These are phyloP conservation scores for Asobara japonica DNA, from an alignment of 1,140 invertebrate genomes.

Conservation along the genomic window DNA sequence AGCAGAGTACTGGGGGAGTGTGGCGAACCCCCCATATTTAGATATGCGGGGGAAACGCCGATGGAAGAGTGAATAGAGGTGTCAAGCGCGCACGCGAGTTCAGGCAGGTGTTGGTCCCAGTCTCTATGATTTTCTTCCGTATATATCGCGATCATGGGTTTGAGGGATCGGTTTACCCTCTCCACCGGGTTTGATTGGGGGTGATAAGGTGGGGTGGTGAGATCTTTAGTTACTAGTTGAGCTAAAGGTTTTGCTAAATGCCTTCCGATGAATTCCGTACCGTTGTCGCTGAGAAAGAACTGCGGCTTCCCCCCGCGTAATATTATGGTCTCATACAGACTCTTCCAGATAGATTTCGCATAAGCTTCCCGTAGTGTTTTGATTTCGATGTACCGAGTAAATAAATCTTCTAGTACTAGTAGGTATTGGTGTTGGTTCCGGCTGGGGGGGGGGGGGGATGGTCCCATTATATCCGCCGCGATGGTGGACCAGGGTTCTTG, in stretches of 20 bases:
- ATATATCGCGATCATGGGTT: background rate
- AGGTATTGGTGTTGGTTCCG: constrained; percentile 51
- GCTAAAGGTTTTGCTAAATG: background rate
- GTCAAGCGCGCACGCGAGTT: background rate
- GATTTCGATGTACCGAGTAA: constrained; percentile 51
- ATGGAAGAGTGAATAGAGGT: background rate
- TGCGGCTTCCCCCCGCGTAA: constrained; percentile 46
- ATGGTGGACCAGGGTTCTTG: constrained; percentile 53
- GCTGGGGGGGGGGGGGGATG: constrained; percentile 41
- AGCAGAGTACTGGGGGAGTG: background rate
- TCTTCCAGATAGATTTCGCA: constrained; percentile 34
- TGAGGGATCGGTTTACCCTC: background rate
- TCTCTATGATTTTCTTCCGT: background rate
- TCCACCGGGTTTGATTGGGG: background rate
- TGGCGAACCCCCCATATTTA: background rate
- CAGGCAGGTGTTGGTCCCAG: background rate
- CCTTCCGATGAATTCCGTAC: constrained; percentile 52
- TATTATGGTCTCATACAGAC: constrained; percentile 46
- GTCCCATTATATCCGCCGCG: constrained; percentile 57
- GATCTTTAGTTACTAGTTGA: background rate
- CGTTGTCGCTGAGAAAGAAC: constrained; percentile 58
- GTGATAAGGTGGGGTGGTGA: background rate
- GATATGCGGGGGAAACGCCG: background rate
- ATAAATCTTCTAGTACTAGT: constrained; percentile 53
- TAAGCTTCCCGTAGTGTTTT: constrained; percentile 44